Conservation (phyloP, 2,113 vertebrate species). For the Scomber colias region DNA sequence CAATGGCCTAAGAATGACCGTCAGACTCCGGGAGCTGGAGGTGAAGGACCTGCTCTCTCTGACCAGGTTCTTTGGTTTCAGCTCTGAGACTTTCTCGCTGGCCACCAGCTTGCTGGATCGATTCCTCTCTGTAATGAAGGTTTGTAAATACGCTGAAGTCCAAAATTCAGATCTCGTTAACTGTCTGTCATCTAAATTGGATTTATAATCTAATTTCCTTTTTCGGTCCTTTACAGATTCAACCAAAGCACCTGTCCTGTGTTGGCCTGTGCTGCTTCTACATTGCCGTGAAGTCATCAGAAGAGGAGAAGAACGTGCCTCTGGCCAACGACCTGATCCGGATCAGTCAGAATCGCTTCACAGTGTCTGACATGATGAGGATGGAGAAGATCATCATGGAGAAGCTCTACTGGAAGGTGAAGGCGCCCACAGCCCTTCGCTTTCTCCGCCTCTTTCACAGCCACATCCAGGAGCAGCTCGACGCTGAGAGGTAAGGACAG, state of each 20-base stretch:
- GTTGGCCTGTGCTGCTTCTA: conserved; percentile 97
- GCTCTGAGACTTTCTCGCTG: conserved; percentile 92
- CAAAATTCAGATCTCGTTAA: neutral
- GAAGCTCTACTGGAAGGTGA: conserved; percentile 94
- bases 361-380: conserved; percentile 95
- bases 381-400: conserved; percentile 99
- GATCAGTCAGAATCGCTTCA: conserved; percentile 96
- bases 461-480: conserved; percentile 86
- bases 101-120: conserved; percentile 93
- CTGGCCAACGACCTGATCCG: conserved; percentile 93
- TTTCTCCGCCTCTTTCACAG: conserved; percentile 92
- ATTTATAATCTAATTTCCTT: neutral
- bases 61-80: conserved; percentile 95
- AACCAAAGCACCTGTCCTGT: conserved; percentile 96
- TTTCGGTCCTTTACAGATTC: conserved; percentile 85
- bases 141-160: conserved; percentile 68
- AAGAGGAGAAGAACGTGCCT: conserved; percentile 95
- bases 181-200: neutral
- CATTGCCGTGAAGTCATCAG: conserved; percentile 91
- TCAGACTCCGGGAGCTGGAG: conserved; percentile 91
- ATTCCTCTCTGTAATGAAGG: conserved; percentile 96
- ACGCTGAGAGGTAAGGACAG: conserved; percentile 88
- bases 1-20: conserved; percentile 93
- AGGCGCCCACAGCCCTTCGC: conserved; percentile 90
- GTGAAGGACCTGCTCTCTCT: conserved; percentile 95